These are phyloP conservation scores for Bombylius discolor DNA, from an alignment of 2,888 invertebrate genomes.

Conservation along the genomic window DNA sequence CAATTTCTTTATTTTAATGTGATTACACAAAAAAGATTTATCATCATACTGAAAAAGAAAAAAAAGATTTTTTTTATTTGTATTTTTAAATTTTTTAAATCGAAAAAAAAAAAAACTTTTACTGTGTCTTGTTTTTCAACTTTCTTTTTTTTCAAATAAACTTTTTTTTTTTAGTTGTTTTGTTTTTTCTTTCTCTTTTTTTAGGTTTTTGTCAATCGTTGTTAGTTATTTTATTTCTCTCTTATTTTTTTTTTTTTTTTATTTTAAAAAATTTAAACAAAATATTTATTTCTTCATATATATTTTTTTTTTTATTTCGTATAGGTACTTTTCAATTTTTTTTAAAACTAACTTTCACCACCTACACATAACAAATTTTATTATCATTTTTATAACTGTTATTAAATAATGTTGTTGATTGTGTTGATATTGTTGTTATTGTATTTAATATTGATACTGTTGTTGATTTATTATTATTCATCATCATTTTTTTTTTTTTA, in stretches of 20 bases:
- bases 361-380: not conserved
- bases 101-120: not conserved
- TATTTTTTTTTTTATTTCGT: not conserved
- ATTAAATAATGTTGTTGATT: not conserved
- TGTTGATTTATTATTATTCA: too few relatives aligned
- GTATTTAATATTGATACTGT: too few relatives aligned
- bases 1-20: too few relatives aligned
- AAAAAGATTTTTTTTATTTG: too few relatives aligned
- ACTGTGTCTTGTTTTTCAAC: not conserved
- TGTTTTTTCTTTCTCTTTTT: too few relatives aligned
- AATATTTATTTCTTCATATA: too few relatives aligned
- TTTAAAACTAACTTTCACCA: not conserved
- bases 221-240: not conserved
- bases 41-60: too few relatives aligned
- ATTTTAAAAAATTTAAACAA: too few relatives aligned
- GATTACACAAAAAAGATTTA: too few relatives aligned
- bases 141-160: not conserved
- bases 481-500: too few relatives aligned
- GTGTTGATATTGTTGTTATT: not conserved
- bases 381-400: not conserved
- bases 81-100: too few relatives aligned
- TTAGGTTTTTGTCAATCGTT: too few relatives aligned
- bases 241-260: not conserved
- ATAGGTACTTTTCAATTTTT: not conserved
- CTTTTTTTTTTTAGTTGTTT: not conserved